phyloP scores from a whole-genome alignment of 1,140 invertebrate species.

The Laupala kohalensis region DNA sequence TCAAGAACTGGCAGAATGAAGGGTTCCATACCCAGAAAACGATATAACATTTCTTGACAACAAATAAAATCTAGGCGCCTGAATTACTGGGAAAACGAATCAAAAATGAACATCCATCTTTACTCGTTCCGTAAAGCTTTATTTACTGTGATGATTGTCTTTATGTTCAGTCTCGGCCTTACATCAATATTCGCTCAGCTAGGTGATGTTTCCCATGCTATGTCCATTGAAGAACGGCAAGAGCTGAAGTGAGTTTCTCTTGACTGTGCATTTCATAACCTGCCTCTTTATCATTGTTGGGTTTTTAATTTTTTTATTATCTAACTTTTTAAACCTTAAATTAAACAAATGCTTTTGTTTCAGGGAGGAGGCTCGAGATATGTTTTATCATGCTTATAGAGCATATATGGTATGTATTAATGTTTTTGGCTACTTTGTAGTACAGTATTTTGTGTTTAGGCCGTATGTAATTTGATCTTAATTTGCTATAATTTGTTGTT shows the following conservation, averaged over 20 bases:
- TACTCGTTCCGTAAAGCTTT: background rate
- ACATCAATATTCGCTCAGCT: conserved; percentile 10
- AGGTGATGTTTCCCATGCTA: conserved; percentile 19
- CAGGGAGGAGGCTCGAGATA: conserved; percentile 76
- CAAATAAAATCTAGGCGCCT: background rate
- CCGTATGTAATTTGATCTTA: background rate
- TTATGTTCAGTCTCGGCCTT: conserved; percentile 5
- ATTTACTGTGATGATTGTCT: conserved; percentile 1
- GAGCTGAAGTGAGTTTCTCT: conserved; percentile 33
- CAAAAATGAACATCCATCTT: background rate
- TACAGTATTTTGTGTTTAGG: background rate
- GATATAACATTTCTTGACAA: background rate
- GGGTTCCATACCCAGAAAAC: background rate
- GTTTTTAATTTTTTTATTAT: background rate
- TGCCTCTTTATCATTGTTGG: background rate
- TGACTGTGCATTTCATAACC: conserved; percentile 2
- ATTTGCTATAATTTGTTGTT: conserved; percentile 15
- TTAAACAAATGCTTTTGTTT: conserved; percentile 17
- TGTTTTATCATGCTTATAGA: conserved; percentile 96
- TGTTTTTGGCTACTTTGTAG: background rate
- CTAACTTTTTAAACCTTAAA: background rate
- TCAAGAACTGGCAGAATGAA: background rate
- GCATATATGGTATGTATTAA: conserved; percentile 73
- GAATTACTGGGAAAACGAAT: background rate
- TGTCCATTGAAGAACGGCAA: conserved; percentile 40